These are phyloP conservation scores for Micromussa lordhowensis DNA, from an alignment of 92 coral and sea anemone genomes.

Conservation along the genomic window DNA sequence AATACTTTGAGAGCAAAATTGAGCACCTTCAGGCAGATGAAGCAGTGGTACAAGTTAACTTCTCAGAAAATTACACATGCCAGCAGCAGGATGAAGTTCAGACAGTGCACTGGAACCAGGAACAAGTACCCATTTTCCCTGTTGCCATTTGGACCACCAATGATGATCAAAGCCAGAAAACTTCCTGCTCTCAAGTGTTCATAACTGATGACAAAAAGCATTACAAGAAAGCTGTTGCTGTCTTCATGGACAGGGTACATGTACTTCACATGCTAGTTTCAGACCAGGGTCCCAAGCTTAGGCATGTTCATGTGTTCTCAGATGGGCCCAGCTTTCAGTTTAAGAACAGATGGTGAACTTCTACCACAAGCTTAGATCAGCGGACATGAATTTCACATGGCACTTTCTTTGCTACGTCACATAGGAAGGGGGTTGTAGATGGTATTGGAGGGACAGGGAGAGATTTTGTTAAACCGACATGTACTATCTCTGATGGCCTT, in stretches of 20 bases:
- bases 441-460: slow-evolving; percentile 65
- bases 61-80: slow-evolving; percentile 39
- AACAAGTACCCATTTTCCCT: slow-evolving; percentile 37
- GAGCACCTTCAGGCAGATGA: neutral
- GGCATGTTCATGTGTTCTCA: no score
- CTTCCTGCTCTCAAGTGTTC: neutral
- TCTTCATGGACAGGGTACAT: slow-evolving; percentile 48
- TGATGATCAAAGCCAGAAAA: neutral
- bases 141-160: slow-evolving; percentile 20
- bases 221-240: slow-evolving; percentile 62
- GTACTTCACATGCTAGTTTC: slow-evolving; percentile 41
- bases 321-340: slow-evolving; percentile 74
- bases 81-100: slow-evolving; percentile 32
- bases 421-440: slow-evolving; percentile 69
- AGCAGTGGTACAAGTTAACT: slow-evolving; percentile 40
- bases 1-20: no score
- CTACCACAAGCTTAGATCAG: no score
- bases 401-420: slow-evolving; percentile 65
- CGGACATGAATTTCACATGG: slow-evolving; percentile 43
- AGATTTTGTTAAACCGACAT: slow-evolving; percentile 42
- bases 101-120: slow-evolving; percentile 42
- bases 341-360: slow-evolving; percentile 56
- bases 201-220: slow-evolving; percentile 37
- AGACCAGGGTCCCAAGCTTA: slow-evolving; percentile 15
- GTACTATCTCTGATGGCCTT: no score